Percentiles rank a stretch among this genome's conserved stretches.
phyloP scores from a whole-genome alignment of 2,888 invertebrate species.

The Dynastes tityus region DNA sequence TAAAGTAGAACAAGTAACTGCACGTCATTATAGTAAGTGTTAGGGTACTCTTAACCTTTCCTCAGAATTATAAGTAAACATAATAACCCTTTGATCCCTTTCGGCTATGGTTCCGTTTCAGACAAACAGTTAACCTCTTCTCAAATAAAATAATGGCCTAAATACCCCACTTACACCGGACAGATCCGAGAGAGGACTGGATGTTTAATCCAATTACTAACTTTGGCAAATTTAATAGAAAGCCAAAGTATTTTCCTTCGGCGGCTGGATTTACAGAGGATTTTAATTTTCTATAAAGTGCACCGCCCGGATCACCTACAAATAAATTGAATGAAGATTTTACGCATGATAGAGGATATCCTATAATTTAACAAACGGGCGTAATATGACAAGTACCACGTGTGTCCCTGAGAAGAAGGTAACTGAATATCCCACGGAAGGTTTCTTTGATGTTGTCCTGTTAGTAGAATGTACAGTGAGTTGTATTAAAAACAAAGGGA shows the following conservation, averaged over 20 bases:
- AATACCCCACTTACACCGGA: constrained; percentile 50
- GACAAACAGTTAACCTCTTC: constrained; percentile 43
- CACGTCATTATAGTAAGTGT: constrained; percentile 39
- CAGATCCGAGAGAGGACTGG: constrained; percentile 48
- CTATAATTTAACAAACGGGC: constrained; percentile 8
- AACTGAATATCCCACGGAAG: background rate
- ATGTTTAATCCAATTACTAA: constrained; percentile 58
- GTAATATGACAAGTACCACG: background rate
- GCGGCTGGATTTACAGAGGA: constrained; percentile 46
- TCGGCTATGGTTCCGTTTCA: constrained; percentile 43
- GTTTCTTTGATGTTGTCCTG: no score
- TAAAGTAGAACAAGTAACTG: constrained; percentile 1
- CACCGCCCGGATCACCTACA: constrained; percentile 28
- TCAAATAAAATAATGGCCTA: constrained; percentile 51
- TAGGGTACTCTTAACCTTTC: constrained; percentile 37
- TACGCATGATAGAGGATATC: constrained; percentile 31
- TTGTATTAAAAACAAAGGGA: no score
- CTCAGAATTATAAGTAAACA: constrained; percentile 45
- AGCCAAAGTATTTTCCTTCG: constrained; percentile 56
- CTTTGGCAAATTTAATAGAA: constrained; percentile 58
- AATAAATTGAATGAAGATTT: constrained; percentile 40
- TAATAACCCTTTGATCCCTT: constrained; percentile 51
- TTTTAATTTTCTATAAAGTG: constrained; percentile 47
- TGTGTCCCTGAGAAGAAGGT: background rate
- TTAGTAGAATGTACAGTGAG: no score